Evolutionary conservation across 2,888 invertebrate genomes (phyloP).

Genomic region (Cheilosia variabilis): DNA sequence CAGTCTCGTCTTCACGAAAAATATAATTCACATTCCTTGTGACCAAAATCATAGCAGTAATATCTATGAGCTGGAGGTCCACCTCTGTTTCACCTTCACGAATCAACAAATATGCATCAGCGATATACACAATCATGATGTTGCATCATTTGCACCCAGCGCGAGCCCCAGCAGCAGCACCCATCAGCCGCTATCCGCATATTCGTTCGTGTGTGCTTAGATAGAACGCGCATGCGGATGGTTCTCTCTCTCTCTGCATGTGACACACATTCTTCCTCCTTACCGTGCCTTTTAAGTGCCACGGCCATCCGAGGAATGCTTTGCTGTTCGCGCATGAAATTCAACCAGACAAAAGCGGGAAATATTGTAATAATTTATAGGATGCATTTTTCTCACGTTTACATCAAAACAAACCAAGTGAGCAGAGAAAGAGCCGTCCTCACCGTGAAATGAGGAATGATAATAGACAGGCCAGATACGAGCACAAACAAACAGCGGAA

Average conservation of each 20-base stretch:
- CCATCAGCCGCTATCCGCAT: not conserved
- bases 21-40: slow-evolving; percentile 58
- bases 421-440: slow-evolving; percentile 11
- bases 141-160: slow-evolving; percentile 58
- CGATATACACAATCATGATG: slow-evolving; percentile 50
- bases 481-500: slow-evolving; percentile 24
- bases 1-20: slow-evolving; percentile 42
- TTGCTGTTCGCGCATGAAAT: slow-evolving; percentile 50
- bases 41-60: slow-evolving; percentile 59
- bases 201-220: slow-evolving; percentile 29
- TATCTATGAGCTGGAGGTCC: slow-evolving; percentile 59
- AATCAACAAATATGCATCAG: slow-evolving; percentile 65
- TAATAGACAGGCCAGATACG: slow-evolving; percentile 30
- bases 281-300: slow-evolving; percentile 58
- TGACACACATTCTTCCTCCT: slow-evolving; percentile 66
- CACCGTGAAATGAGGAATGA: slow-evolving; percentile 61
- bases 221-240: slow-evolving; percentile 35
- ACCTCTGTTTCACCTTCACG: slow-evolving; percentile 69
- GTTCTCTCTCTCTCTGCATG: slow-evolving; percentile 57
- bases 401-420: slow-evolving; percentile 46
- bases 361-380: slow-evolving; percentile 71
- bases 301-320: slow-evolving; percentile 54
- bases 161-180: not conserved
- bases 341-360: slow-evolving; percentile 48
- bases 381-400: slow-evolving; percentile 72